Conservation (phyloP, 1,140 invertebrate genomes). For the Rhynchophorus ferrugineus region DNA sequence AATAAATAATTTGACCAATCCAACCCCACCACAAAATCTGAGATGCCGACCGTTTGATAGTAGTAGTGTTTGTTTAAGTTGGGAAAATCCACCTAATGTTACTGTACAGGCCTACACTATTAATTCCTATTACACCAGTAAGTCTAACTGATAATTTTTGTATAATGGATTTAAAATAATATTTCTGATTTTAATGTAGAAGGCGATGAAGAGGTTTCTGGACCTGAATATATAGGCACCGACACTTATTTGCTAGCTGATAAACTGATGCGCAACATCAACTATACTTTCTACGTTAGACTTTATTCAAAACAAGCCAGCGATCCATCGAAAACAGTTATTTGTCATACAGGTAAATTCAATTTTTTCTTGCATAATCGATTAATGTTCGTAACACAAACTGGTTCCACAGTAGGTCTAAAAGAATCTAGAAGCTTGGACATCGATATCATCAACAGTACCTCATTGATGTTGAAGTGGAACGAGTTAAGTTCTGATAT, state of each 20-base stretch:
- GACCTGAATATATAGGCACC: conserved; percentile 49
- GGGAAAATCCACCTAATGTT: conserved; percentile 45
- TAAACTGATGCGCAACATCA: conserved; percentile 54
- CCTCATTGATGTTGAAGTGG: conserved; percentile 54
- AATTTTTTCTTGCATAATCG: background rate
- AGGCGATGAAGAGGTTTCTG: conserved; percentile 39
- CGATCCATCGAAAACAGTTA: conserved; percentile 52
- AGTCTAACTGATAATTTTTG: background rate
- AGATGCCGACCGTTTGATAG: conserved; percentile 49
- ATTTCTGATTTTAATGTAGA: conserved; percentile 11
- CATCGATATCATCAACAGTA: conserved; percentile 45
- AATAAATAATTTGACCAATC: conserved; percentile 44
- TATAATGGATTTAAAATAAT: background rate
- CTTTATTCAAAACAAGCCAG: conserved; percentile 53
- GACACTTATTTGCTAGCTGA: conserved; percentile 48
- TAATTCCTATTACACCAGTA: conserved; percentile 53
- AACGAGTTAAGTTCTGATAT: conserved; percentile 46
- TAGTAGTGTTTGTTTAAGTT: conserved; percentile 49
- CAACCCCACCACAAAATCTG: conserved; percentile 50
- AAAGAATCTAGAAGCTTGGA: conserved; percentile 49
- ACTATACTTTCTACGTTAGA: conserved; percentile 60
- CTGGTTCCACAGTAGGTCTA: conserved; percentile 44
- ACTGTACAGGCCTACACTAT: conserved; percentile 55
- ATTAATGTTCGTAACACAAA: conserved; percentile 7
- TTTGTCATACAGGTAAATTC: conserved; percentile 52